Base-by-base conservation (phyloP, 2,797 vertebrate genomes). In the Poeciliopsis gracilis region DNA sequence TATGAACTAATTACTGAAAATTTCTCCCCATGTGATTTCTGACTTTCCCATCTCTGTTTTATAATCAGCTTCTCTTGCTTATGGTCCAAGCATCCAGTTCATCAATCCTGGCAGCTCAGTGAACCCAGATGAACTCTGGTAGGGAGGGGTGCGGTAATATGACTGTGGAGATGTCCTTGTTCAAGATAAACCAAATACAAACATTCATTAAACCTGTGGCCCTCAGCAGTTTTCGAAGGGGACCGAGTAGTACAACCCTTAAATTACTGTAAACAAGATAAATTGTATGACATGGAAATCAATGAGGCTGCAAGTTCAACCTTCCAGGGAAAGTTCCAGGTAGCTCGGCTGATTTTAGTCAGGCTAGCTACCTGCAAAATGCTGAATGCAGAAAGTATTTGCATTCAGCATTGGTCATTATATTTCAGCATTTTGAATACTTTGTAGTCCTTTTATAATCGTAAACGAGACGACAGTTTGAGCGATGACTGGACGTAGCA, bases 211-310 rank as follows among this genome's bases (percentile, higher is more conserved):
- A 89, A 92, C 77, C 86, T 71, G 79, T 85, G 81, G 87, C 81
- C 73, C 88, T 91, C 90, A 89, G 91, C 89, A 91, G 85, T 84
- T 75, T 75, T 75, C 73, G 76, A 84, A 73, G 83, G 83, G 90
- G 76, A 86, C 76, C 82, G 86, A 81, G n/a, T 82, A 83, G 87
- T 88, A 81, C 46, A 38, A 81, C 83, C 79, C 81, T 86, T 85
- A 82, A 93, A 91, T 92, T 89, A 84, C 79, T 81, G 90, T 89
- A 79, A 43, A 70, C 38, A 76, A 91, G 89, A 91, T 91, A 90
- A 92, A 94, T 89, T 83, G 90, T 86, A 81, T 75, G 75, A 77
- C 81, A 84, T 75, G 75, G n/a, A 73, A 90, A 89, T 82, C 90
- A 91, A 85, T 87, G 87, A 90, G 86, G 81, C 88, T 87, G 85